phyloP scores from a whole-genome alignment of 2,888 invertebrate genomes.

The Andrena bucephala region DNA sequence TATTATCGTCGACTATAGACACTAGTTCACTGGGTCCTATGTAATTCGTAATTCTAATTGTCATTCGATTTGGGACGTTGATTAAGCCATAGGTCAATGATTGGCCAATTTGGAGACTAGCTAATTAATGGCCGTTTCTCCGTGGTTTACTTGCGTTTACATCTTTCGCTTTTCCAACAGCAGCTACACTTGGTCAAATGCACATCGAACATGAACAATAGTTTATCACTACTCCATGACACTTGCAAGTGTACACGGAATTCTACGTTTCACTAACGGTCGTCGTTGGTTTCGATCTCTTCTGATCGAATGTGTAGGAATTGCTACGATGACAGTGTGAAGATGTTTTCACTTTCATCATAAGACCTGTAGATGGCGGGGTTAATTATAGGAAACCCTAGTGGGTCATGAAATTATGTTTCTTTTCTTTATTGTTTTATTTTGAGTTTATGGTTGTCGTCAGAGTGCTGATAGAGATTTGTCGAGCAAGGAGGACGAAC shows the following conservation, averaged over 20 bases:
- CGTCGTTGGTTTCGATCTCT: conserved; percentile 25
- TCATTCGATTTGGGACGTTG: conserved; percentile 69
- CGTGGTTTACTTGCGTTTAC: conserved; percentile 37
- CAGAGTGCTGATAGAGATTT: no score
- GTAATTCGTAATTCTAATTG: conserved; percentile 71
- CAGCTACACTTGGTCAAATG: conserved; percentile 46
- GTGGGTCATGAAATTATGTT: no score
- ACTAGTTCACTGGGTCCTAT: conserved; percentile 52
- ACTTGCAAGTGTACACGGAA: conserved; percentile 35
- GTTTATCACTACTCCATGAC: conserved; percentile 56
- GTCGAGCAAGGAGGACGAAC: no score
- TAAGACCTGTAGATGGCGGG: no score
- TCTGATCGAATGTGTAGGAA: neutral
- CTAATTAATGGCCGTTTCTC: conserved; percentile 75
- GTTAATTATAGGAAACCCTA: no score
- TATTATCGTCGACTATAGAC: neutral
- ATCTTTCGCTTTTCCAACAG: conserved; percentile 39
- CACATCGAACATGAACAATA: conserved; percentile 45
- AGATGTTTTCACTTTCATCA: no score
- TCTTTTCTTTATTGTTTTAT: no score
- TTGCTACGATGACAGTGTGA: neutral
- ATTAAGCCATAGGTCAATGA: conserved; percentile 70
- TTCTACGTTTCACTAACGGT: conserved; percentile 34
- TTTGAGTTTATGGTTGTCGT: no score
- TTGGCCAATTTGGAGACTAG: conserved; percentile 74